These are phyloP conservation scores for Leucopsar rothschildi DNA, from an alignment of 2,113 vertebrate genomes.

Conservation along the genomic window DNA sequence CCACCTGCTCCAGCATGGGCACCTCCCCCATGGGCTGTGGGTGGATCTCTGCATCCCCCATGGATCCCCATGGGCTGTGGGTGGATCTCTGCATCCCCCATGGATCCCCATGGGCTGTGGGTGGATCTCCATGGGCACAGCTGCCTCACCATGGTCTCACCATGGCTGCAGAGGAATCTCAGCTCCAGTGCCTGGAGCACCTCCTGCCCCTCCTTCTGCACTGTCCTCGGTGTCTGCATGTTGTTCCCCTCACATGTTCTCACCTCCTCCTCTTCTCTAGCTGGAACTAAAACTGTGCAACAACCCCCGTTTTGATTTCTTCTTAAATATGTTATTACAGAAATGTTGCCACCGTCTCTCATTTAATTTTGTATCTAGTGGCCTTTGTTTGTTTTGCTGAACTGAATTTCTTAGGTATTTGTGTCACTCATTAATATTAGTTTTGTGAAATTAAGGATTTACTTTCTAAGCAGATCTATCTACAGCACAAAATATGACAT, in stretches of 20 bases:
- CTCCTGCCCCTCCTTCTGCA: background rate
- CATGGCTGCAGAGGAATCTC: accelerated
- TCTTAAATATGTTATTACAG: background rate
- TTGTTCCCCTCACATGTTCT: too few species aligned
- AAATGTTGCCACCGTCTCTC: accelerated
- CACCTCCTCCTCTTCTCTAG: background rate
- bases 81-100: too few species aligned
- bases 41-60: too few species aligned
- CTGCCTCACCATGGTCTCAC: background rate
- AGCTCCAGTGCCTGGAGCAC: accelerated
- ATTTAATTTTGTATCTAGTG: background rate
- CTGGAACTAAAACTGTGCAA: too few species aligned
- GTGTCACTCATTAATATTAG: background rate
- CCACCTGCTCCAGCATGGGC: too few species aligned
- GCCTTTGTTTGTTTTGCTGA: background rate
- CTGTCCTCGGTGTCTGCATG: background rate
- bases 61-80: too few species aligned
- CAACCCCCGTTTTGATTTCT: background rate
- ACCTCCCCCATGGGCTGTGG: too few species aligned
- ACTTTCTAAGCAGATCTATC: background rate
- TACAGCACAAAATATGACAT: background rate
- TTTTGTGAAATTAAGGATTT: background rate
- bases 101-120: too few species aligned
- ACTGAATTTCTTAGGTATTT: background rate
- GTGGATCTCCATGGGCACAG: background rate